Base-by-base conservation (phyloP, 2,888 invertebrate genomes). In the Andricus quercusramuli region DNA sequence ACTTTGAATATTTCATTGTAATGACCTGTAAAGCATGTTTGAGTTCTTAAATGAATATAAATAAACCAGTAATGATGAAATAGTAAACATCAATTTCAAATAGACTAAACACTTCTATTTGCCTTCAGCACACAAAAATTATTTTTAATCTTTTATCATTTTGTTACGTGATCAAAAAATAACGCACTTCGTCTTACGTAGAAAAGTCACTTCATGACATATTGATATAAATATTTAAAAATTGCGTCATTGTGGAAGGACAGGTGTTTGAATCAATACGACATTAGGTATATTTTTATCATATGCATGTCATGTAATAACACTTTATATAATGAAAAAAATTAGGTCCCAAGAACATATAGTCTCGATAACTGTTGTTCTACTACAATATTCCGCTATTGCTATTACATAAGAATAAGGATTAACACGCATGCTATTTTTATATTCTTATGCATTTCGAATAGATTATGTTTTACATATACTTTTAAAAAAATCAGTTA, bases 351-450 rank as follows among this genome's bases (percentile, higher is more conserved):
- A 68, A 22, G 47, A 47, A 68, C 47, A 47, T 68, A 29, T 29
- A 68, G 47, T 22, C 68, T 62, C 25, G 22, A 51, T 70, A 70
- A 70, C 70, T 70, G 70, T 70, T 56, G n/a, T 70, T 56, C 32
- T 70, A 20, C 29, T 70, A 13, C 29, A 32, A 70, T 70, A 68
- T 68, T 68, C 47, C 47, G 47, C 29, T 68, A 70, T 56, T 70
- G 51, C 29, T 56, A 74, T 74, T 56, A 74, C 51, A 32, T 74
- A 74, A 74, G 51, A 56, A 32, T 74, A 74, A 74, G 51, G 74
- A 56, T 29, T 51, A 56, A 74, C 51, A 74, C 17, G 56, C 74
- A 74, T 56, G 5, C 29, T 74, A 74, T 74, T 74, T 74, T 74
- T 56, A 74, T 51, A 56, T 29, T 32, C 74, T 56, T 74, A 56